Conservation (phyloP, 2,797 vertebrate species). For the Ciconia nigra region DNA sequence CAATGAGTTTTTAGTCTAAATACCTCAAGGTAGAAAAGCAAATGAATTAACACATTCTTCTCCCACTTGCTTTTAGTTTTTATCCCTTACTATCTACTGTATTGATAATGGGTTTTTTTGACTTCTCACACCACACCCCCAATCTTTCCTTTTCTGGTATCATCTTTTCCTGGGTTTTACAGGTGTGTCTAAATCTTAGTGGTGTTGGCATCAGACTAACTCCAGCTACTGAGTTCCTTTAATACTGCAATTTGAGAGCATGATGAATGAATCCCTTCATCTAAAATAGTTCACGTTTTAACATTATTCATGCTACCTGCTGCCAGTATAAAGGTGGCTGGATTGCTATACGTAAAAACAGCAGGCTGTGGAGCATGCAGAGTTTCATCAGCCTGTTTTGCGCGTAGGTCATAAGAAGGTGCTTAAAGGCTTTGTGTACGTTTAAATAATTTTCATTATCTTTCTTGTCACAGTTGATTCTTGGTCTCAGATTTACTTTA, state of each 20-base stretch:
- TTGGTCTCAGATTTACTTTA: neutral
- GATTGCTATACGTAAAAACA: neutral
- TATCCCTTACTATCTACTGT: neutral
- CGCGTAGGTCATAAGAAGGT: neutral
- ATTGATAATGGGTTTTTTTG: neutral
- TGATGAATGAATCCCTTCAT: neutral
- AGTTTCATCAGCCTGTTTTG: neutral
- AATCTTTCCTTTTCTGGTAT: neutral
- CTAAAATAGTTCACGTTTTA: neutral
- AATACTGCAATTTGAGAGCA: neutral
- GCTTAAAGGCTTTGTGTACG: neutral
- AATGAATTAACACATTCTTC: fast-evolving
- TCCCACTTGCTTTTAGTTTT: neutral
- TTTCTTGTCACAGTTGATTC: neutral
- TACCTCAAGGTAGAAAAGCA: neutral
- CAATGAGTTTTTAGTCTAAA: neutral
- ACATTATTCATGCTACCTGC: neutral
- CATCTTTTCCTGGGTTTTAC: neutral
- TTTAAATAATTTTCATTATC: neutral
- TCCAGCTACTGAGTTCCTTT: neutral
- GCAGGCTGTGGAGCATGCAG: neutral
- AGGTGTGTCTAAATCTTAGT: neutral
- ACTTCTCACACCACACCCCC: too few species aligned
- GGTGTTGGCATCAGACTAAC: neutral
- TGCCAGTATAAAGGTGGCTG: neutral